phyloP scores from a whole-genome alignment of 2,888 invertebrate genomes.

The Dicyrtomina minuta region DNA sequence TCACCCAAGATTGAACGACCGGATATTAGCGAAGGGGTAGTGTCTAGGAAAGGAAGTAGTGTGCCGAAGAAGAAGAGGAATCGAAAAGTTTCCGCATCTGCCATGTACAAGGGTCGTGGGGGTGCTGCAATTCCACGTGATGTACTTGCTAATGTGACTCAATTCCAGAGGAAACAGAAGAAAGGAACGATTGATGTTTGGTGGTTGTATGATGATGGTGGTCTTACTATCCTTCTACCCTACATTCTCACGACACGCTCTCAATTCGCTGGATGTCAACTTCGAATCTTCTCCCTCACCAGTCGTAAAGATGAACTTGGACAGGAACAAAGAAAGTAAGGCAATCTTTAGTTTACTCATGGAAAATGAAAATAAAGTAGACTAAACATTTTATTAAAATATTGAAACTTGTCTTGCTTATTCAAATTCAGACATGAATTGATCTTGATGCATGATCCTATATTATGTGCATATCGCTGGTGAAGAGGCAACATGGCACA shows the following conservation, averaged over 20 bases:
- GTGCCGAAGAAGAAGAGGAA: slow-evolving; percentile 45
- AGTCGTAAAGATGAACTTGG: slow-evolving; percentile 75
- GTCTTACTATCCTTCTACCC: slow-evolving; percentile 77
- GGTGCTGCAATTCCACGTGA: slow-evolving; percentile 62
- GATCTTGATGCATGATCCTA: no score
- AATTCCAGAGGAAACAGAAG: slow-evolving; percentile 56
- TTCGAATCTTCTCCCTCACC: slow-evolving; percentile 80
- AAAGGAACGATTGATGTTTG: slow-evolving; percentile 61
- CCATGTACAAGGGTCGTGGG: slow-evolving; percentile 58
- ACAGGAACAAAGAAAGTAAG: slow-evolving; percentile 82
- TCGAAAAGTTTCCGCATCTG: slow-evolving; percentile 47
- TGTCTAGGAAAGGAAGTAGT: slow-evolving; percentile 17
- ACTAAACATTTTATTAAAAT: no score
- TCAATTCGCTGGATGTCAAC: slow-evolving; percentile 74
- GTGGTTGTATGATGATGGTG: slow-evolving; percentile 66
- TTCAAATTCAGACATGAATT: no score
- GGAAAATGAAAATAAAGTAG: no score
- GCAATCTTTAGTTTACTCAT: no score
- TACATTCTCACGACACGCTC: slow-evolving; percentile 80
- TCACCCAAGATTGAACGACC: slow-evolving; percentile 54
- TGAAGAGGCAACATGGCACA: no score
- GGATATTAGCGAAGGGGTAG: slow-evolving; percentile 32
- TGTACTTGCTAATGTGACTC: slow-evolving; percentile 56
- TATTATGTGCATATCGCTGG: no score
- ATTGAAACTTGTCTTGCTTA: no score